Conservation (phyloP, 2,888 invertebrate genomes). For the Archips xylosteana region DNA sequence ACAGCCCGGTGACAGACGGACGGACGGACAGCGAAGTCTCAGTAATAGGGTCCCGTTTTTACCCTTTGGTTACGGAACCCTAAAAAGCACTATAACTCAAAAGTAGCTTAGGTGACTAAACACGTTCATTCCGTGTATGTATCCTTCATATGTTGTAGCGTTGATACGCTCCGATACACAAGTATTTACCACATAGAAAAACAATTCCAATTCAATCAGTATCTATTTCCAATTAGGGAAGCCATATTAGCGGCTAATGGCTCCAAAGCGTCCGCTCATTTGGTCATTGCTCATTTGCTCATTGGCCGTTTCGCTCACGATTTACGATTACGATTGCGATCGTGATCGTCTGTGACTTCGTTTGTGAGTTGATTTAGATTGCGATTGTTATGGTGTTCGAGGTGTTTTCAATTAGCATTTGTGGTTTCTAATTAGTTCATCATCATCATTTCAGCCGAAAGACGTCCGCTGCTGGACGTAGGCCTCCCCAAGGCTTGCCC, state of each 20-base stretch:
- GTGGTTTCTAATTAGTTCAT: not conserved
- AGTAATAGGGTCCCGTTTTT: too few relatives aligned
- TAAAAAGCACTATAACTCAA: too few relatives aligned
- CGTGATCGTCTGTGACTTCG: slow-evolving; percentile 24
- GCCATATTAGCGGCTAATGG: slow-evolving; percentile 49
- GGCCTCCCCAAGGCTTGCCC: too few relatives aligned
- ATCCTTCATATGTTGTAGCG: too few relatives aligned
- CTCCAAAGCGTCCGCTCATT: slow-evolving; percentile 42
- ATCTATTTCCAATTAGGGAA: slow-evolving; percentile 52
- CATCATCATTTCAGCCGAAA: too few relatives aligned
- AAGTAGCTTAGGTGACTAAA: too few relatives aligned
- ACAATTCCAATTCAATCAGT: slow-evolving; percentile 46
- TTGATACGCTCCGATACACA: not conserved
- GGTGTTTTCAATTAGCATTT: slow-evolving; percentile 26
- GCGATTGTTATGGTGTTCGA: slow-evolving; percentile 33
- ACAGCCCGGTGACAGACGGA: too few relatives aligned
- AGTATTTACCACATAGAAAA: slow-evolving; percentile 24
- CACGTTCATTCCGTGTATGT: too few relatives aligned
- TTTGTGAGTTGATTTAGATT: slow-evolving; percentile 27
- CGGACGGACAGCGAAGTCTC: too few relatives aligned
- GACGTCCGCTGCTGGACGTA: too few relatives aligned
- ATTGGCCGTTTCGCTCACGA: slow-evolving; percentile 44
- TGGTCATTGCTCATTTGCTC: slow-evolving; percentile 36
- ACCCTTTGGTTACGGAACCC: too few relatives aligned
- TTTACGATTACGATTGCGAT: slow-evolving; percentile 45